A percentile compares a stretch with the other conserved stretches of the same genome.
phyloP scores from a whole-genome alignment of 2,113 vertebrate genomes.

The Rynchops niger region DNA sequence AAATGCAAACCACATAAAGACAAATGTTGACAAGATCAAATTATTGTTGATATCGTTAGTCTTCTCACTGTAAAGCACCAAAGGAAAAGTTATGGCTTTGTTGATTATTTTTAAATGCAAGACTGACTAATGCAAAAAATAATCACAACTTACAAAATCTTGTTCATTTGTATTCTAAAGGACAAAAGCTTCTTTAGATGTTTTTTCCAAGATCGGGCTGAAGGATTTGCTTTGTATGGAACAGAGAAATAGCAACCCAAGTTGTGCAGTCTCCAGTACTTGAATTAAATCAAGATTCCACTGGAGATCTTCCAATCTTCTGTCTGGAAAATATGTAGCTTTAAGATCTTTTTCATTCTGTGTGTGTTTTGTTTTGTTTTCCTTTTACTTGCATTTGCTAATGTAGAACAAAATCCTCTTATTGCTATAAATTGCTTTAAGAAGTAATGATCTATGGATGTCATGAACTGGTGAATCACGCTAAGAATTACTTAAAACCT shows the following conservation, averaged over 20 bases:
- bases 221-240: background rate
- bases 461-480: conserved; percentile 7
- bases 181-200: conserved; percentile 1
- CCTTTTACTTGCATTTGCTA: conserved; percentile 23
- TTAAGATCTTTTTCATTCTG: conserved; percentile 13
- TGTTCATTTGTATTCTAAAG: background rate
- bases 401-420: background rate
- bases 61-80: background rate
- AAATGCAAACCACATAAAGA: conserved; percentile 24
- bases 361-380: background rate
- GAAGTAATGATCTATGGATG: background rate
- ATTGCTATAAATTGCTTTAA: background rate
- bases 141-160: background rate
- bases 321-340: conserved; percentile 28
- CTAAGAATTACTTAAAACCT: background rate
- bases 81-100: background rate
- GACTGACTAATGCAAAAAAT: conserved; percentile 12
- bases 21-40: conserved; percentile 9
- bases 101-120: conserved; percentile 17
- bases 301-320: conserved; percentile 50
- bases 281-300: conserved; percentile 57
- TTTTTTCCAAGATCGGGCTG: background rate
- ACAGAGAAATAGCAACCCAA: background rate
- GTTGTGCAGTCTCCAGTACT: background rate
- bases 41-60: conserved; percentile 6